These are phyloP conservation scores for Pteria penguin DNA, from an alignment of 2,888 invertebrate genomes.

Conservation along the genomic window DNA sequence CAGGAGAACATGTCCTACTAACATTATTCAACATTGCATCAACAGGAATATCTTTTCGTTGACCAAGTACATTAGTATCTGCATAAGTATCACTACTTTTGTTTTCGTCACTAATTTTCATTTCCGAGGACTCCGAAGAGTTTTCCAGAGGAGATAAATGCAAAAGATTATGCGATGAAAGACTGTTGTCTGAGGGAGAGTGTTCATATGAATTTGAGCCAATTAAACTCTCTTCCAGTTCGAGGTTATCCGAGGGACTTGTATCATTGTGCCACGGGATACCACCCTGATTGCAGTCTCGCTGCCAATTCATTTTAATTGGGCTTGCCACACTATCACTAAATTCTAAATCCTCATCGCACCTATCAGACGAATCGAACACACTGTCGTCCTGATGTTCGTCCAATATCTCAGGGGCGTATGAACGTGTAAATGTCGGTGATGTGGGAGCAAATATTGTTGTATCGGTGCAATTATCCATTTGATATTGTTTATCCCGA, in stretches of 20 bases:
- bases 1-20: constrained; percentile 33
- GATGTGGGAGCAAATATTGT: constrained; percentile 2
- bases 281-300: constrained; percentile 51
- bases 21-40: constrained; percentile 48
- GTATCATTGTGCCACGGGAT: constrained; percentile 69
- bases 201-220: constrained; percentile 63
- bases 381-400: constrained; percentile 61
- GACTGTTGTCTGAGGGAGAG: constrained; percentile 63
- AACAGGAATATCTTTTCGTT: constrained; percentile 31
- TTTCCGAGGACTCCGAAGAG: constrained; percentile 20
- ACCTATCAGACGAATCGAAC: constrained; percentile 58
- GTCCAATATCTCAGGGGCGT: constrained; percentile 30
- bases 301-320: constrained; percentile 60
- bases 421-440: neutral
- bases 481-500: neutral
- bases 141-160: constrained; percentile 51
- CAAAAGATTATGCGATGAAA: constrained; percentile 49
- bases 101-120: constrained; percentile 23
- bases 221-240: constrained; percentile 61
- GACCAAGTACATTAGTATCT: constrained; percentile 20
- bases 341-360: constrained; percentile 62
- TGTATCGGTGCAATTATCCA: constrained; percentile 12
- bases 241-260: constrained; percentile 72
- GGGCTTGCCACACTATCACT: constrained; percentile 68
- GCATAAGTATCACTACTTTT: constrained; percentile 15